These are phyloP conservation scores for Xiphophorus maculatus DNA, from an alignment of 2,113 vertebrate genomes.

Conservation along the genomic window DNA sequence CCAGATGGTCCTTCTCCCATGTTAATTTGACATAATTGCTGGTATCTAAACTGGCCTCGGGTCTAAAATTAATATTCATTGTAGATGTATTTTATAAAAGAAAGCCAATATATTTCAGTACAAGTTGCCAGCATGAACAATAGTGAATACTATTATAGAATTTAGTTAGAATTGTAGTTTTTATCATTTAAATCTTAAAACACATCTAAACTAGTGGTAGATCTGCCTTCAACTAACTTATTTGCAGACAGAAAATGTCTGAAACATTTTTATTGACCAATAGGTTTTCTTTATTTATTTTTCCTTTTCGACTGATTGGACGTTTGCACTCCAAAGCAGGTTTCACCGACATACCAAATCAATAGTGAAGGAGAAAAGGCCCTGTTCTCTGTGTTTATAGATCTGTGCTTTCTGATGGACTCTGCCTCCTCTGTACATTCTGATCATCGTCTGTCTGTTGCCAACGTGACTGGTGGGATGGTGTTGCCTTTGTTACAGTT, in stretches of 20 bases:
- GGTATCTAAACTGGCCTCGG: neutral
- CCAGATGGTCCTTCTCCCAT: neutral
- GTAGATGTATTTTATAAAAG: conserved; percentile 13
- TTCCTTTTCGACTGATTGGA: conserved; percentile 64
- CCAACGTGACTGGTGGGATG: conserved; percentile 56
- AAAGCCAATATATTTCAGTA: conserved; percentile 12
- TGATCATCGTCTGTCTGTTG: conserved; percentile 68
- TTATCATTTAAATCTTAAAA: neutral
- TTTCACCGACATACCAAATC: conserved; percentile 72
- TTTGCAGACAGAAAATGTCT: conserved; percentile 54
- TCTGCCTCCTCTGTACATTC: conserved; percentile 72
- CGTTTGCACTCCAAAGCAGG: conserved; percentile 69
- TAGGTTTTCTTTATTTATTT: conserved; percentile 36
- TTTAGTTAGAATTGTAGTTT: too few relatives aligned
- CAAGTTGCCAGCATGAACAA: neutral
- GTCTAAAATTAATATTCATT: conserved; percentile 12
- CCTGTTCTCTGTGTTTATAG: conserved; percentile 74
- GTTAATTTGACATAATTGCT: neutral
- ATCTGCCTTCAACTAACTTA: conserved; percentile 35
- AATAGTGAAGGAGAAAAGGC: conserved; percentile 72
- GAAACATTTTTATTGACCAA: conserved; percentile 61
- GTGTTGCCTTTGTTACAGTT: conserved; percentile 41
- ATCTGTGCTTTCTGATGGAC: conserved; percentile 66
- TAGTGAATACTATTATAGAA: neutral
- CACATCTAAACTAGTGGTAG: neutral